Evolutionary conservation across 1,140 invertebrate genomes (phyloP).

Genomic region (Drosophila tsacasi): DNA sequence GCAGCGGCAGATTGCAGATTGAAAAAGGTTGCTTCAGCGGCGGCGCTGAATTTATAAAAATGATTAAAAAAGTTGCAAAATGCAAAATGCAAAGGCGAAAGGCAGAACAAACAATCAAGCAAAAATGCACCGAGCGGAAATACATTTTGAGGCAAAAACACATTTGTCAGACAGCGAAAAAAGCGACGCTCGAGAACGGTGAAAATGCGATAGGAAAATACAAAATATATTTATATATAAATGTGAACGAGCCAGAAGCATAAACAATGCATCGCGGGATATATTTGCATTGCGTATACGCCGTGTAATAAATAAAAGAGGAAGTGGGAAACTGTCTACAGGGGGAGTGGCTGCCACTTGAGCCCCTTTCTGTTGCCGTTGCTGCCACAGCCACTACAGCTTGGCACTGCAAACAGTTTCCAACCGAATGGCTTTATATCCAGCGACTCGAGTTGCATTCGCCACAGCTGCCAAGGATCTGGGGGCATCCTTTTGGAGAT

Average conservation of each 20-base stretch:
- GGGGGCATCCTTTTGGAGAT: constrained; percentile 40
- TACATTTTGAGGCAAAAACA: constrained; percentile 25
- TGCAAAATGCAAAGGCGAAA: constrained; percentile 51
- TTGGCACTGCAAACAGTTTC: constrained; percentile 76
- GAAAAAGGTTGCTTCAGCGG: constrained; percentile 50
- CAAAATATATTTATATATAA: constrained; percentile 4
- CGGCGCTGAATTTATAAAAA: constrained; percentile 69
- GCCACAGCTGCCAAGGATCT: constrained; percentile 74
- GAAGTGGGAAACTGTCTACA: constrained; percentile 23
- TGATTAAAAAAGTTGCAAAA: constrained; percentile 75
- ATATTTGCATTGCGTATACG: constrained; percentile 76
- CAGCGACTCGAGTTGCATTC: constrained; percentile 65
- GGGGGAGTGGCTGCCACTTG: constrained; percentile 54
- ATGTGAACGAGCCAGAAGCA: constrained; percentile 47
- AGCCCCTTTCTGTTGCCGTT: constrained; percentile 26
- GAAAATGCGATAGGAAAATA: neutral
- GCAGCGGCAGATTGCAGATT: constrained; percentile 49
- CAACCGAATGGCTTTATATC: constrained; percentile 77
- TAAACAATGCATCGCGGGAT: constrained; percentile 60
- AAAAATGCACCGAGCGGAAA: constrained; percentile 60
- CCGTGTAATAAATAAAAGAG: constrained; percentile 71
- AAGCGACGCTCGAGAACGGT: neutral
- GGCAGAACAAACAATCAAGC: constrained; percentile 71
- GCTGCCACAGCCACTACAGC: constrained; percentile 34
- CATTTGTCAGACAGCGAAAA: constrained; percentile 43